phyloP scores from a whole-genome alignment of 2,113 vertebrate species.

The Seriola rivoliana region DNA sequence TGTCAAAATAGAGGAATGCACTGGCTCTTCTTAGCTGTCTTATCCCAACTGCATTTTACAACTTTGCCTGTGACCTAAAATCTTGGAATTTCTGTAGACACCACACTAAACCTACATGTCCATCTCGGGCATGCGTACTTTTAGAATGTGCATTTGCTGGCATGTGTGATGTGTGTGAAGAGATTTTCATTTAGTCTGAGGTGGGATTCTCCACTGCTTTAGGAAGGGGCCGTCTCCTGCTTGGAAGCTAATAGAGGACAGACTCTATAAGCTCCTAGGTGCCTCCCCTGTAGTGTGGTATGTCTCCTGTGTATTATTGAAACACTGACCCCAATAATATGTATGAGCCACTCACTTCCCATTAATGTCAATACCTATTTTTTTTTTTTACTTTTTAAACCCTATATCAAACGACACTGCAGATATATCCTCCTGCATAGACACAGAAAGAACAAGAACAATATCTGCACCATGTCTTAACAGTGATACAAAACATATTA shows the following conservation, averaged over 20 bases:
- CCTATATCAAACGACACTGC: neutral
- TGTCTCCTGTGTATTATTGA: conserved; percentile 24
- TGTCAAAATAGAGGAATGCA: conserved; percentile 57
- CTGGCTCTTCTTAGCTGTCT: conserved; percentile 30
- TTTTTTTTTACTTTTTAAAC: neutral
- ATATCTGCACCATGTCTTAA: neutral
- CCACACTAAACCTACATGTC: conserved; percentile 47
- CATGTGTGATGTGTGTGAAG: conserved; percentile 35
- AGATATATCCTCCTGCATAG: neutral
- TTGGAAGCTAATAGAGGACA: conserved; percentile 22
- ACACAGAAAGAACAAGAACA: neutral
- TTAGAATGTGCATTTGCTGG: conserved; percentile 34
- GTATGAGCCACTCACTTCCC: neutral
- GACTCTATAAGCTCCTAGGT: conserved; percentile 20
- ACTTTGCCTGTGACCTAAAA: conserved; percentile 51
- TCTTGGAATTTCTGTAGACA: conserved; percentile 52
- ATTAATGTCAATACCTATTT: neutral
- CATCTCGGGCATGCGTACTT: conserved; percentile 13
- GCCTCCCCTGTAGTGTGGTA: conserved; percentile 47
- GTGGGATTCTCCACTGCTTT: conserved; percentile 26
- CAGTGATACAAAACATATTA: neutral
- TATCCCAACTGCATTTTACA: conserved; percentile 57
- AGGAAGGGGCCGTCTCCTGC: conserved; percentile 15
- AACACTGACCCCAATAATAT: conserved; percentile 20
- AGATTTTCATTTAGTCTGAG: conserved; percentile 35